A percentile compares a stretch with the other conserved stretches of the same genome.
Evolutionary conservation across 2,797 vertebrate species (phyloP).

Genomic region (Lithobates sylvaticus): DNA sequence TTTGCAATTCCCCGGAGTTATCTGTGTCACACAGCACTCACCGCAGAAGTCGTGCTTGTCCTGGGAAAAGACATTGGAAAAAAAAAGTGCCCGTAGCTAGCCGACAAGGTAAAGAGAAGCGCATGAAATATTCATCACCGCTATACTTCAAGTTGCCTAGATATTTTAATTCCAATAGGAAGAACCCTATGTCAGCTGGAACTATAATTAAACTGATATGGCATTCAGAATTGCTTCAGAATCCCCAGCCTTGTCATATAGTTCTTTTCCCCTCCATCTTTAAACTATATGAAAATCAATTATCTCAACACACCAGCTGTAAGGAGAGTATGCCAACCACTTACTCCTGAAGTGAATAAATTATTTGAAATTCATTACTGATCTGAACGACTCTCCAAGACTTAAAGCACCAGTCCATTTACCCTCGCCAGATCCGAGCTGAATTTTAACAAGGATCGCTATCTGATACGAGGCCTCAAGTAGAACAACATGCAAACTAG

Average conservation of each 20-base stretch:
- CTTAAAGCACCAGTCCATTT: conserved; percentile 78
- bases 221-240: conserved; percentile 74
- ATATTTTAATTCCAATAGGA: conserved; percentile 84
- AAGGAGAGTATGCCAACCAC: conserved; percentile 88
- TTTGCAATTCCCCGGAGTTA: conserved; percentile 85
- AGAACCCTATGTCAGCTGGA: conserved; percentile 80
- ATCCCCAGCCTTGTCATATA: conserved; percentile 77
- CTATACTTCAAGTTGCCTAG: conserved; percentile 77
- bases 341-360: conserved; percentile 93
- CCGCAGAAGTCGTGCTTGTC: conserved; percentile 80
- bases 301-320: conserved; percentile 93
- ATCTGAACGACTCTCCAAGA: conserved; percentile 83
- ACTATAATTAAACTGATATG: conserved; percentile 85
- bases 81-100: conserved; percentile 77
- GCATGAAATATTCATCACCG: conserved; percentile 85
- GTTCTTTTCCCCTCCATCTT: conserved; percentile 81
- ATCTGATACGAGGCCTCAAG: conserved; percentile 64
- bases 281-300: conserved; percentile 96
- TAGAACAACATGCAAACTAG: conserved; percentile 80
- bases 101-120: conserved; percentile 72
- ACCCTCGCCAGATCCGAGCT: conserved; percentile 71
- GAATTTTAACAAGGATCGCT: conserved; percentile 83
- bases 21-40: conserved; percentile 88
- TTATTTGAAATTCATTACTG: conserved; percentile 94
- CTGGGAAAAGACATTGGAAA: conserved; percentile 75